Conservation (phyloP, 1,140 invertebrate genomes). For the Trachymyrmex septentrionalis region DNA sequence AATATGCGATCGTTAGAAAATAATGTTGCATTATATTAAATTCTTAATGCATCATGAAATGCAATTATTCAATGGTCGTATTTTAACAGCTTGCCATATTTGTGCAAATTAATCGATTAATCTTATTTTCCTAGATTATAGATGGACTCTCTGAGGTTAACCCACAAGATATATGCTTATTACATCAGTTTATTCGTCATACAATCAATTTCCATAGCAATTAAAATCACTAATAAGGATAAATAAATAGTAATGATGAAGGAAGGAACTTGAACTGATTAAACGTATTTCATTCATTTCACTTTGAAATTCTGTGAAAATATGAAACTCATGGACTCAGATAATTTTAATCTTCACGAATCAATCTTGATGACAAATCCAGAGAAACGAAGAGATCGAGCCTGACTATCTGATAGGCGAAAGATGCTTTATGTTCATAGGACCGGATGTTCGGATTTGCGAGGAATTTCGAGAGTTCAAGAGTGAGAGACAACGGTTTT, state of each 20-base stretch:
- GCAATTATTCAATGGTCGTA: neutral
- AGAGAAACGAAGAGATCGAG: neutral
- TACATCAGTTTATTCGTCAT: neutral
- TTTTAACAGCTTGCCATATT: constrained; percentile 2
- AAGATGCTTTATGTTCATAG: neutral
- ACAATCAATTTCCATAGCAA: neutral
- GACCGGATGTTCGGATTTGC: neutral
- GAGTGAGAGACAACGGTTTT: constrained; percentile 66
- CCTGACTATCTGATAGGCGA: neutral
- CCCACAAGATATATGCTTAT: neutral
- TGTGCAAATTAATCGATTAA: neutral
- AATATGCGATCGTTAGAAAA: neutral
- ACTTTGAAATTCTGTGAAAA: neutral
- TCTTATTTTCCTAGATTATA: neutral
- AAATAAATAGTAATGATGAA: neutral
- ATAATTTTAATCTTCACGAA: neutral
- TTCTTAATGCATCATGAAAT: neutral
- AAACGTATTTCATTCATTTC: neutral
- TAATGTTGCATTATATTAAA: constrained; percentile 17
- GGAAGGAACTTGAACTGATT: neutral
- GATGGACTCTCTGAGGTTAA: neutral
- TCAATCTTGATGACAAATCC: neutral
- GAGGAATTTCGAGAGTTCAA: constrained; percentile 61
- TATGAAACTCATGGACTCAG: neutral
- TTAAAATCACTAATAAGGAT: neutral